Evolutionary conservation across 2,797 vertebrate species (phyloP).

Genomic region (Triplophysa bombifrons): DNA sequence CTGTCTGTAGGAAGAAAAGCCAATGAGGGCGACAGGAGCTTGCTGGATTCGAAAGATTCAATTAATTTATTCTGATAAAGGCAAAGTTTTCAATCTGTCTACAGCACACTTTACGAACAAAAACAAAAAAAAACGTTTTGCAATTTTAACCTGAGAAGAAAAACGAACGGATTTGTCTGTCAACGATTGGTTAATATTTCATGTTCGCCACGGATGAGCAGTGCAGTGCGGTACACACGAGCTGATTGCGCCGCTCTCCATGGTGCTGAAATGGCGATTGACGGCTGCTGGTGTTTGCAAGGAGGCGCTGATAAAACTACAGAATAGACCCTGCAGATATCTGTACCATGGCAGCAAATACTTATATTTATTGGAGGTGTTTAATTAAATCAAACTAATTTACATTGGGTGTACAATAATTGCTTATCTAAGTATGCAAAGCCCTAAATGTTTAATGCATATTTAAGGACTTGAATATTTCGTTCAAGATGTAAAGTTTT

Average conservation of each 20-base stretch:
- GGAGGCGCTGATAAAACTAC: constrained; percentile 52
- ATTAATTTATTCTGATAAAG: background rate
- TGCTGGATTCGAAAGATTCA: constrained; percentile 13
- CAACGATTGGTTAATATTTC: constrained; percentile 8
- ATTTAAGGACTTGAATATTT: background rate
- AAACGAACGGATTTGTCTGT: background rate
- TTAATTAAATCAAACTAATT: background rate
- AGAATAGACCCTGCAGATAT: background rate
- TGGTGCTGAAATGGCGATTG: constrained; percentile 43
- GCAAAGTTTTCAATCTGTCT: background rate
- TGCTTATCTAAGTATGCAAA: background rate
- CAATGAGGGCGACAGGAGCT: constrained; percentile 22
- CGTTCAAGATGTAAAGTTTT: background rate
- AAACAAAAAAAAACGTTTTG: background rate
- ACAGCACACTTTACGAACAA: background rate
- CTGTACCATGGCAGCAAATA: background rate
- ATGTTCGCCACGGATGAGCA: background rate
- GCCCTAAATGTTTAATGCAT: no score
- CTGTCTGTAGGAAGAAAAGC: constrained; percentile 41
- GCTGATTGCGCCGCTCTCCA: constrained; percentile 18
- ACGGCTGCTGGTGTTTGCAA: background rate
- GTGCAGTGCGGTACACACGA: background rate
- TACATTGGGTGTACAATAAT: background rate
- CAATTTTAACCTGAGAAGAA: background rate
- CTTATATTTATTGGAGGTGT: background rate